Base-by-base conservation (phyloP, 1,140 invertebrate genomes). In the Euura lappo region DNA sequence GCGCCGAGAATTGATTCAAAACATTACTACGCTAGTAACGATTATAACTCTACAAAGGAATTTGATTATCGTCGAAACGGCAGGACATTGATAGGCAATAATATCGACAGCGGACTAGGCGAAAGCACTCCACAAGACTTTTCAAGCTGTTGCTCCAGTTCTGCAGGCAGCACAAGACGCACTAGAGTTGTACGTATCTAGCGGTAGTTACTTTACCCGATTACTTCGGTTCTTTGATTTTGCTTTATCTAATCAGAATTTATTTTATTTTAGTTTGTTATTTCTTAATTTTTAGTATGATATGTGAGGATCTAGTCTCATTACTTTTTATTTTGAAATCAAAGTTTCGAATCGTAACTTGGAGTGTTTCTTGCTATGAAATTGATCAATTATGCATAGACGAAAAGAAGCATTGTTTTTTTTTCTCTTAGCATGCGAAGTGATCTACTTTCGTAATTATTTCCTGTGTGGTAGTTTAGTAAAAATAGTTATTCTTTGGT, bases 121-220 rank as follows among this genome's bases (percentile, higher is more conserved):
- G 87, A 88, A 78, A 88, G 86, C 77, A 88, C 85, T 71, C 83
- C 86, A n/a, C 87, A 88, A 78, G 86, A 88, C 78, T 87, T 87
- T 79, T 88, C 87, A 76, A 87, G 86, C 77, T 87, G 86, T 79
- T 87, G 85, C 77, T 88, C 87, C 74, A 88, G 87, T 75, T 87
- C 86, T 71, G 85, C 85, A 75, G 86, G 87, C 81, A 88, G 86
- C 79, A 82, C 84, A 75, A 85, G 85, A 69, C 84, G 83, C 70
- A 82, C 83, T 73, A 85, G 83, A 76, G 78, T 81, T 81, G 84
- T 87, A 88, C 79, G 85, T 81, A 83, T 81, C 45, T 70, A 28
- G 28, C 28, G 28, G 28, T 28, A 28, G 28, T 28, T 28, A 0
- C 28, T 28, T 28, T 28, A 28, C 1, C 28, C 1, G 28, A 28